phyloP scores from a whole-genome alignment of 1,140 invertebrate species.

The Zaprionus nigranus region DNA sequence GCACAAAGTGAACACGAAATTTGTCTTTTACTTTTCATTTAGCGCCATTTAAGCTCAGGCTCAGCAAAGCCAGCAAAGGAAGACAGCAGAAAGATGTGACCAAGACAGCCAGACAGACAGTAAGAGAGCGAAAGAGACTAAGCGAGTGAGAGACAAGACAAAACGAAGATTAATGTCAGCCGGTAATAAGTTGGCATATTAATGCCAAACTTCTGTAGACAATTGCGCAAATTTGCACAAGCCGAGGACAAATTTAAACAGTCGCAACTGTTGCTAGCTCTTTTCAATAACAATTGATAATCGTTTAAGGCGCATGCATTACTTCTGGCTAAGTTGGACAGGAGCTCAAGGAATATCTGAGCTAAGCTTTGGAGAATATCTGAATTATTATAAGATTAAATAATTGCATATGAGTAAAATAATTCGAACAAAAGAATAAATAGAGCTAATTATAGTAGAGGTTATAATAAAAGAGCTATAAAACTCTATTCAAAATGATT shows the following conservation, averaged over 20 bases:
- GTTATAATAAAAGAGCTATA: too few species aligned
- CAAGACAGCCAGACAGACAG: not conserved
- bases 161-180: slow-evolving; percentile 65
- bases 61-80: slow-evolving; percentile 21
- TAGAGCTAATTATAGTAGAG: too few species aligned
- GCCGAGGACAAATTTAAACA: not conserved
- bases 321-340: not conserved
- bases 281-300: slow-evolving; percentile 19
- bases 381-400: not conserved
- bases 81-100: not conserved
- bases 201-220: slow-evolving; percentile 32
- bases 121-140: not conserved
- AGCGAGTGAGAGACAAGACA: slow-evolving; percentile 4
- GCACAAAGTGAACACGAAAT: slow-evolving; percentile 59
- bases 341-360: not conserved
- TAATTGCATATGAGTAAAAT: too few species aligned
- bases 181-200: slow-evolving; percentile 17
- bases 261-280: not conserved
- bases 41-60: slow-evolving; percentile 64
- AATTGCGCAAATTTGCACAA: slow-evolving; percentile 32
- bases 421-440: too few species aligned
- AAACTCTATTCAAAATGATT: too few species aligned
- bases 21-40: slow-evolving; percentile 68
- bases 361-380: not conserved
- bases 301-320: not conserved